phyloP scores from a whole-genome alignment of 2,113 vertebrate species.

The Blennius ocellaris region DNA sequence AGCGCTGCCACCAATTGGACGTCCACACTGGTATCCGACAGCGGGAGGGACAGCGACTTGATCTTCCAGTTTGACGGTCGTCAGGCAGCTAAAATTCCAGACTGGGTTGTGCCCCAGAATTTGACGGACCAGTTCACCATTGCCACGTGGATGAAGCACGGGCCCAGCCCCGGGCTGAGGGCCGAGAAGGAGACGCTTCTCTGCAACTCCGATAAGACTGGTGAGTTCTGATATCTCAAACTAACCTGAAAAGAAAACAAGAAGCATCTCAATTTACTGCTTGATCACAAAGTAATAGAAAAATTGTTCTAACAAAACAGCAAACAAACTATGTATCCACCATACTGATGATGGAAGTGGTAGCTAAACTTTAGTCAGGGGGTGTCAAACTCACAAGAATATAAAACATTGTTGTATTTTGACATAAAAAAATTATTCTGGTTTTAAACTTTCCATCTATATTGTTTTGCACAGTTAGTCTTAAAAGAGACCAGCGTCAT shows the following conservation, averaged over 20 bases:
- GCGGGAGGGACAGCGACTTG: constrained; percentile 86
- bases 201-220: constrained; percentile 98
- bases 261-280: background rate
- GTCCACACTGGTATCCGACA: constrained; percentile 89
- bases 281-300: too few relatives aligned
- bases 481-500: background rate
- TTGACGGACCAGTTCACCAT: constrained; percentile 98
- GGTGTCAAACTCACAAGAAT: too few relatives aligned
- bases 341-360: too few relatives aligned
- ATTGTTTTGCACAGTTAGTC: background rate
- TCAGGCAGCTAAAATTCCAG: constrained; percentile 95
- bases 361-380: too few relatives aligned
- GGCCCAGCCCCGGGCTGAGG: constrained; percentile 92
- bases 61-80: constrained; percentile 96
- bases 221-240: constrained; percentile 77
- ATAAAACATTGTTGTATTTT: too few relatives aligned
- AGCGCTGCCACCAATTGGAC: constrained; percentile 93
- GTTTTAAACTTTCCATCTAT: too few relatives aligned
- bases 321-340: too few relatives aligned
- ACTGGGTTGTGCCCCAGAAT: constrained; percentile 94
- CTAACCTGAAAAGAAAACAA: background rate
- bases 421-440: too few relatives aligned
- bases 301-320: too few relatives aligned
- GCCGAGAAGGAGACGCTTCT: constrained; percentile 98
- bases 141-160: constrained; percentile 97